Base-by-base conservation (phyloP, 1,140 invertebrate species). In the Zaprionus inermis region DNA sequence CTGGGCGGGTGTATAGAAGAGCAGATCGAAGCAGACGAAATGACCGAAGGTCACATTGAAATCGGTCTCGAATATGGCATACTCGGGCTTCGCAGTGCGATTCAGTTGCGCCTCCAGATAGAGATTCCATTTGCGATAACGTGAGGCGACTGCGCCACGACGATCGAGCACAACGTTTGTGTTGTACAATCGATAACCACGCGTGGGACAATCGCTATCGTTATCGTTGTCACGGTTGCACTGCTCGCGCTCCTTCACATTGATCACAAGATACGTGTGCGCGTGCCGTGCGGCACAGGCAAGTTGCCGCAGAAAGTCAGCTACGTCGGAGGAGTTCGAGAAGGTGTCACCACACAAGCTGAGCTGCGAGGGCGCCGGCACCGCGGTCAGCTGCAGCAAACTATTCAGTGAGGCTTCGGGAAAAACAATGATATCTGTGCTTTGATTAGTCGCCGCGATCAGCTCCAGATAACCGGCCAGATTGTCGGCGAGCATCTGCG, bases 11-110 rank as follows among this genome's bases (percentile, higher is more conserved):
- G 93, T 89, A 59, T 94, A 78, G 79, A 95, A 97, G 1, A 97
- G 71, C 36, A 97, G 94, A 84, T 98, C 97, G 79, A 96, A 97
- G 84, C 96, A 97, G 14, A 95, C 95, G 65, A 97, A 94, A 12
- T 95, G 93, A 0, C 96, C 97, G 88, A 98, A 98, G 16, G 93
- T 95, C 0, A 97, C 96, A 2, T 95, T 95, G 83, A 98, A 98
- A 89, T 97, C 96, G 0, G 97, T 97, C 1, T 92, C 86, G 74
- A 98, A 97, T 11, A 92, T 94, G 1, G 93, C 93, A 9, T 67
- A 93, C 71, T 96, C 93, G 0, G 88, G 78, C 9, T 41, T 0
- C 0, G 51, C 22, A 0, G 91, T 90, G 20, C 78, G 78, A 52
- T 91, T 83, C 46, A 68, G 76, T 1, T 46, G 30, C 2, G 80